Base-by-base conservation (phyloP, 2,113 vertebrate genomes). In the Thalassarche chlororhynchos region DNA sequence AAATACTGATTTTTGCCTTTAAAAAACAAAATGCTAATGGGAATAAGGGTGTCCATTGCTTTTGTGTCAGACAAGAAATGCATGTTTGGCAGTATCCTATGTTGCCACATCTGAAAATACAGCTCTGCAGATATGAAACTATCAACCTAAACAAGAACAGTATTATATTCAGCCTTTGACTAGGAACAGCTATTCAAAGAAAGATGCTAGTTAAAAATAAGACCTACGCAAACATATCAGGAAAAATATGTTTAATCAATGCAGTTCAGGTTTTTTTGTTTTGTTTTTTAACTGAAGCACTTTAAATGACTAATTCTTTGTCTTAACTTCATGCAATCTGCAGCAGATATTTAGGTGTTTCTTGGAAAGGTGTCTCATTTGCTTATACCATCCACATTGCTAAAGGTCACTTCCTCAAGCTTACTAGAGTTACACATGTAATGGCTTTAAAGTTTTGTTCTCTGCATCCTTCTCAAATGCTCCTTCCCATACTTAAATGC, bases 191-290 rank as follows among this genome's bases (percentile, higher is more conserved):
- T 64, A 32, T 34, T 44, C 34, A 58, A 34, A 69, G 34, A 51
- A 80, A 51, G 14, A 68, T 34, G 86, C 3, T 31, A 44, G 10
- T 65, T 65, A 60, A 94, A 95, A 87, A 44, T 2, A 66, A n/a
- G 11, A 64, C 4, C n/a, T 66, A 32, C 23, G 57, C 26, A 42
- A 29, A 79, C 4, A 29, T 34, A 71, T 2, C 26, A 38, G 7
- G 19, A 66, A 95, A 86, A 72, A 25, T 7, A 64, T 3, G 4
- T 51, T 75, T 66, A 71, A 86, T 52, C 18, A 65, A 51, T 26
- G 10, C 10, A 61, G 58, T 44, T 80, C 40, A 14, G 18, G 0
- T 1, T 42, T 52, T 65, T 24, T 23, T 0, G 5, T 3, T 6
- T 54, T 47, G 7, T 34, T 44, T 40, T 34, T 87, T 61, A 76